Percentiles rank a stretch among this genome's conserved stretches.
Evolutionary conservation across 2,888 invertebrate genomes (phyloP).

Genomic region (Agonopterix subpropinquella): DNA sequence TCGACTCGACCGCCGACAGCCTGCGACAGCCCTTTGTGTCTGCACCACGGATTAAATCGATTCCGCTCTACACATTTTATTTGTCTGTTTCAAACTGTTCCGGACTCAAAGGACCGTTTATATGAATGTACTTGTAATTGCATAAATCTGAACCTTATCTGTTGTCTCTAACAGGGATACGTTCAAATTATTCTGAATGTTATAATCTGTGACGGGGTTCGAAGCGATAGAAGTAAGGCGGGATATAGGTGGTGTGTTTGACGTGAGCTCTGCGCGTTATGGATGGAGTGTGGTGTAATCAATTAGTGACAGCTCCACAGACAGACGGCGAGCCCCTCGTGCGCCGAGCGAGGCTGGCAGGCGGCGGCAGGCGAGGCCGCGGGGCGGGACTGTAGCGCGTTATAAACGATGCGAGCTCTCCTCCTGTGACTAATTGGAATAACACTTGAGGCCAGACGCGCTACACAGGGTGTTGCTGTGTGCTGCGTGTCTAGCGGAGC

Average conservation of each 20-base stretch:
- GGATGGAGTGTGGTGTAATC: constrained; percentile 1
- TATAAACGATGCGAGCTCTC: constrained; percentile 4
- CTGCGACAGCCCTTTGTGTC: background rate
- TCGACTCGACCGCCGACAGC: background rate
- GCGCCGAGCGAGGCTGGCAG: background rate
- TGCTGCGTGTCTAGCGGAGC: no score
- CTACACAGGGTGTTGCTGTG: background rate
- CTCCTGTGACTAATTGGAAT: constrained; percentile 8
- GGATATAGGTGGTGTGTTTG: background rate
- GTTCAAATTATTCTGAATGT: no score
- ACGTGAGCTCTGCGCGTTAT: background rate
- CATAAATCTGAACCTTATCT: no score
- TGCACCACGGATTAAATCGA: no score
- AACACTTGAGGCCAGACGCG: constrained; percentile 6
- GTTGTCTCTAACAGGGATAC: no score
- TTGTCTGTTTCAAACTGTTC: no score
- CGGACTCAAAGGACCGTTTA: no score
- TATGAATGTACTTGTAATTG: no score
- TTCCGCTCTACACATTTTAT: no score
- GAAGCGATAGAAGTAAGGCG: no score
- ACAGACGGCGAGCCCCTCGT: background rate
- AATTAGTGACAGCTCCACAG: constrained; percentile 5
- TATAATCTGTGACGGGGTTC: no score
- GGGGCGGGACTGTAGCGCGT: background rate
- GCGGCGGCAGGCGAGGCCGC: background rate